A percentile compares a stretch with the other conserved stretches of the same genome.
Conservation (phyloP, 2,888 invertebrate genomes). For the Parnassius apollo region DNA sequence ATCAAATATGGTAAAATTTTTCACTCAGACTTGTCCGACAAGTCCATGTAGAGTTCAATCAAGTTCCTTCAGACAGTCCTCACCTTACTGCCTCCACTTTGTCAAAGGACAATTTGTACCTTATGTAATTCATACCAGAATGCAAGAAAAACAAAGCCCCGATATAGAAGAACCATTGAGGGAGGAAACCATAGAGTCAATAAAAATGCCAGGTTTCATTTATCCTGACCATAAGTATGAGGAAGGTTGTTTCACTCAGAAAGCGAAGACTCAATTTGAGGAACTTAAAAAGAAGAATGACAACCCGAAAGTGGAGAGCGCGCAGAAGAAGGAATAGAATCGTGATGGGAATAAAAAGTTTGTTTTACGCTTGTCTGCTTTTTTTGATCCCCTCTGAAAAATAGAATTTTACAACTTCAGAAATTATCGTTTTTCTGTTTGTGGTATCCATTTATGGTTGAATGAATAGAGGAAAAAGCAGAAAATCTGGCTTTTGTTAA, state of each 20-base stretch:
- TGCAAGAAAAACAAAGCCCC: conserved; percentile 3
- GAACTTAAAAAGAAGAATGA: conserved; percentile 44
- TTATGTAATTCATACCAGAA: conserved; percentile 13
- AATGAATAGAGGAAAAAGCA: too few relatives aligned
- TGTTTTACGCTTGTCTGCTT: conserved; percentile 12
- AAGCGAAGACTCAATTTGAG: conserved; percentile 42
- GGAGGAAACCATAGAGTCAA: conserved; percentile 30
- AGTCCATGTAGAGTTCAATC: conserved; percentile 6
- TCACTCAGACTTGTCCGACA: conserved; percentile 24
- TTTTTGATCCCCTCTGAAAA: conserved; percentile 10
- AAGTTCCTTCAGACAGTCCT: background rate
- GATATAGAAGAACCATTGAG: conserved; percentile 23
- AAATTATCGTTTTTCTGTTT: background rate
- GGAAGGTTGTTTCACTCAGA: conserved; percentile 45
- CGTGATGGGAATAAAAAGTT: conserved; percentile 34
- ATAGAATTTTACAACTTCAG: background rate
- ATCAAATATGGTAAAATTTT: conserved; percentile 27
- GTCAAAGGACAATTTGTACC: conserved; percentile 25
- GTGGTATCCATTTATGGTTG: background rate
- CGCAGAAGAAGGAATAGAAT: conserved; percentile 33
- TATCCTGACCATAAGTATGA: conserved; percentile 41
- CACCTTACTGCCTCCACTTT: conserved; percentile 23
- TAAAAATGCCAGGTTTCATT: conserved; percentile 48
- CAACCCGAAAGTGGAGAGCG: conserved; percentile 37
- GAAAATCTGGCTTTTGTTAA: too few relatives aligned